Percentiles rank a stretch among this genome's conserved stretches.
These are phyloP conservation scores for Bungarus multicinctus DNA, from an alignment of 2,113 vertebrate species.

Conservation along the genomic window DNA sequence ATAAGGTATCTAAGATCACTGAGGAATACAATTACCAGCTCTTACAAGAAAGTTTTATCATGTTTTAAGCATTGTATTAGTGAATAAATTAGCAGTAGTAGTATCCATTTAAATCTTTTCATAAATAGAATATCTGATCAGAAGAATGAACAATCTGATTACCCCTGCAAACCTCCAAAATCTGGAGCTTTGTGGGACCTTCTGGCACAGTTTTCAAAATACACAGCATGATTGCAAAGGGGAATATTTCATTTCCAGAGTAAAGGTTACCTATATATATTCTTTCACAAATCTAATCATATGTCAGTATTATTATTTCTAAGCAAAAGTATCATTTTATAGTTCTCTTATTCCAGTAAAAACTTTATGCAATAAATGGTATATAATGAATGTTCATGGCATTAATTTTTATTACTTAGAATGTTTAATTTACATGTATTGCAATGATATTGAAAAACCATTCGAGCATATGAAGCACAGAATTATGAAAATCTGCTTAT, in stretches of 20 bases:
- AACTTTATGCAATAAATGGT: neutral
- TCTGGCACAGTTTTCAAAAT: neutral
- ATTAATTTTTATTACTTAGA: neutral
- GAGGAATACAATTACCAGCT: neutral
- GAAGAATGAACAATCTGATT: neutral
- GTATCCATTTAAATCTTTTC: neutral
- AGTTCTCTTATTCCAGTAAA: neutral
- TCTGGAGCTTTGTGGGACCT: neutral
- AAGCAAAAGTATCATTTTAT: neutral
- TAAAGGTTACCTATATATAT: neutral
- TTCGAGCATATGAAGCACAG: neutral
- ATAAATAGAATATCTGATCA: neutral
- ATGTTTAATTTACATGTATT: neutral
- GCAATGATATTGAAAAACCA: neutral
- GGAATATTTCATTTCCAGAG: neutral
- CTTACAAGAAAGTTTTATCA: neutral
- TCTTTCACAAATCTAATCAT: neutral
- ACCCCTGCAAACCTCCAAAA: neutral
- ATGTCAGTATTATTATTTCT: neutral
- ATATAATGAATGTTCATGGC: neutral
- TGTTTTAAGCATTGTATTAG: neutral
- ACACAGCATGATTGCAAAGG: neutral
- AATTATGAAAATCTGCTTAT: neutral
- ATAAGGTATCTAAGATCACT: neutral
- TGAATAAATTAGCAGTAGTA: neutral